phyloP scores from a whole-genome alignment of 2,888 invertebrate genomes.

The Diogma glabrata region DNA sequence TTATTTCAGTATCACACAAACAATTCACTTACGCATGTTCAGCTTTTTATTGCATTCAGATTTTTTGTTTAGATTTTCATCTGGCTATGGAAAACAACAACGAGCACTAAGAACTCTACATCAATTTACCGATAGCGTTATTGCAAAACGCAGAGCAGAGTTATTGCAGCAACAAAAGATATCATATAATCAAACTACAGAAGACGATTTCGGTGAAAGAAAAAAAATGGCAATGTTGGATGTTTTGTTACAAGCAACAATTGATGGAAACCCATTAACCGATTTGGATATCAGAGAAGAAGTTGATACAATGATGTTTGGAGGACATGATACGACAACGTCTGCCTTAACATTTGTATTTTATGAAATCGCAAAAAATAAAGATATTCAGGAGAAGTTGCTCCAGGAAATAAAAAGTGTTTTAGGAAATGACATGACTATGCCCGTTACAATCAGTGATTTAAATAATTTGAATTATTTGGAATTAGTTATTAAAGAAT shows the following conservation, averaged over 20 bases:
- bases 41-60: conserved; percentile 24
- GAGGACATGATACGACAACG: conserved; percentile 35
- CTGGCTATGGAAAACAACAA: neutral
- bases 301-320: conserved; percentile 63
- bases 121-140: conserved; percentile 37
- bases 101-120: conserved; percentile 32
- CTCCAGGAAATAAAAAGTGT: conserved; percentile 27
- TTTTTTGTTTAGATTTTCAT: conserved; percentile 24
- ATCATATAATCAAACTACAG: neutral
- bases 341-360: conserved; percentile 32
- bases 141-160: conserved; percentile 28
- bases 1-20: too few relatives aligned
- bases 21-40: too few relatives aligned
- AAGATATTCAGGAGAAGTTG: conserved; percentile 29
- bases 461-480: too few relatives aligned
- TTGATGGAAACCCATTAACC: conserved; percentile 43
- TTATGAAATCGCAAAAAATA: conserved; percentile 29
- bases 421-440: conserved; percentile 22
- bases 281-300: conserved; percentile 51
- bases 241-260: conserved; percentile 45
- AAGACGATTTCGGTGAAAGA: conserved; percentile 37
- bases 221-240: conserved; percentile 54
- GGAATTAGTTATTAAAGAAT: conserved; percentile 54
- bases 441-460: conserved; percentile 19
- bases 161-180: conserved; percentile 13